phyloP scores from a whole-genome alignment of 1,140 invertebrate genomes.

The Drosophila ananassae region DNA sequence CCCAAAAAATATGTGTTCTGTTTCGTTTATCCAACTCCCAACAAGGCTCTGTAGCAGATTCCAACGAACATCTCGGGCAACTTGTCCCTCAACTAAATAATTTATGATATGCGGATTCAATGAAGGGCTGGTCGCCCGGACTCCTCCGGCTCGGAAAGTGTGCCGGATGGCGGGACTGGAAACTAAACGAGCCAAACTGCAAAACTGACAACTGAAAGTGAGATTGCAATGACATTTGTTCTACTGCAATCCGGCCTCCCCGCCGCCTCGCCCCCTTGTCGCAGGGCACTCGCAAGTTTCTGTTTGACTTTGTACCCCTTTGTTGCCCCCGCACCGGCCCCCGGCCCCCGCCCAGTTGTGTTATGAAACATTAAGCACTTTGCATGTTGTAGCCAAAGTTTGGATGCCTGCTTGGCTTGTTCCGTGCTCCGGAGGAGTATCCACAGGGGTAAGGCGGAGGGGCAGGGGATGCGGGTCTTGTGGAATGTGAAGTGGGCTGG shows the following conservation, averaged over 20 bases:
- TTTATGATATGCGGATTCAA: neutral
- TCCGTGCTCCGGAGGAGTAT: neutral
- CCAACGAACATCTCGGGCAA: neutral
- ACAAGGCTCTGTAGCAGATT: neutral
- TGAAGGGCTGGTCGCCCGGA: neutral
- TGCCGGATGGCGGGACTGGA: slow-evolving; percentile 2
- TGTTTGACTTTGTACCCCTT: slow-evolving; percentile 1
- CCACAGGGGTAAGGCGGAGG: too few relatives aligned
- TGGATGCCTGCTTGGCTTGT: slow-evolving; percentile 19
- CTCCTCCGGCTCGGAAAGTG: neutral
- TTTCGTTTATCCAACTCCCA: neutral
- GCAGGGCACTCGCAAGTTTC: neutral
- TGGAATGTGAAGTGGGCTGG: neutral
- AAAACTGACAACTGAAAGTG: slow-evolving; percentile 50
- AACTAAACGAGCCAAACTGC: slow-evolving; percentile 12
- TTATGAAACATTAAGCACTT: slow-evolving; percentile 80
- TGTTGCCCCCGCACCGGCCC: neutral
- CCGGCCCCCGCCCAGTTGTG: slow-evolving; percentile 21
- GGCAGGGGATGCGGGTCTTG: neutral
- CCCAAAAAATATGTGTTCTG: neutral
- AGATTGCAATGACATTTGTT: slow-evolving; percentile 53
- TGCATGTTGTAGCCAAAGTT: slow-evolving; percentile 55
- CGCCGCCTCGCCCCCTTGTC: neutral
- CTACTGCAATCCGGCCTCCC: slow-evolving; percentile 1
- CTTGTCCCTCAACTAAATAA: neutral